phyloP scores from a whole-genome alignment of 2,888 invertebrate genomes.

The Leptura quadrifasciata region DNA sequence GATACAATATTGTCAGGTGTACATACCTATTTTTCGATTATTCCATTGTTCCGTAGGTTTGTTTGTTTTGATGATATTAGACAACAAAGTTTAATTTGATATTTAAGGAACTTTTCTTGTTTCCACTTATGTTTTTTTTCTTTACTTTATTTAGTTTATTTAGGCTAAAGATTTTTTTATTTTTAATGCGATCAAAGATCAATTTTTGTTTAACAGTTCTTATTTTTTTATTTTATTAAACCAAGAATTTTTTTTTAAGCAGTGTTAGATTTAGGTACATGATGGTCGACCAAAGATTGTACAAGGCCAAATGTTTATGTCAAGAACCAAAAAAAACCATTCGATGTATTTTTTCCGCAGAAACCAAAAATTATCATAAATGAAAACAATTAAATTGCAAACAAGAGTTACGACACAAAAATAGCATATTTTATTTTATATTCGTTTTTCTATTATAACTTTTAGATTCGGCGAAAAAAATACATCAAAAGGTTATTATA shows the following conservation, averaged over 20 bases:
- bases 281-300: background rate
- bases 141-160: background rate
- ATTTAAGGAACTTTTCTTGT: slow-evolving; percentile 1
- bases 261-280: background rate
- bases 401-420: no score
- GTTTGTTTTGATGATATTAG: slow-evolving; percentile 1
- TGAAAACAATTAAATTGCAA: no score
- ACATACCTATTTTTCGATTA: background rate
- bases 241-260: background rate
- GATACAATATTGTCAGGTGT: background rate
- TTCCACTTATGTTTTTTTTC: background rate
- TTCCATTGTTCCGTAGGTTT: background rate
- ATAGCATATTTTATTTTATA: background rate
- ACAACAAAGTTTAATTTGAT: background rate
- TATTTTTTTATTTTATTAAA: background rate
- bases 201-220: background rate
- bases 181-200: background rate
- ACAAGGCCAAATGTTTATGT: background rate
- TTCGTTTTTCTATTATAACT: background rate
- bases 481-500: background rate
- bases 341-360: no score
- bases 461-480: background rate
- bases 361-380: no score
- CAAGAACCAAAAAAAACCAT: background rate
- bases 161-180: slow-evolving; percentile 1